Evolutionary conservation across 2,888 invertebrate species (phyloP).

Genomic region (Pachydiplax longipennis): DNA sequence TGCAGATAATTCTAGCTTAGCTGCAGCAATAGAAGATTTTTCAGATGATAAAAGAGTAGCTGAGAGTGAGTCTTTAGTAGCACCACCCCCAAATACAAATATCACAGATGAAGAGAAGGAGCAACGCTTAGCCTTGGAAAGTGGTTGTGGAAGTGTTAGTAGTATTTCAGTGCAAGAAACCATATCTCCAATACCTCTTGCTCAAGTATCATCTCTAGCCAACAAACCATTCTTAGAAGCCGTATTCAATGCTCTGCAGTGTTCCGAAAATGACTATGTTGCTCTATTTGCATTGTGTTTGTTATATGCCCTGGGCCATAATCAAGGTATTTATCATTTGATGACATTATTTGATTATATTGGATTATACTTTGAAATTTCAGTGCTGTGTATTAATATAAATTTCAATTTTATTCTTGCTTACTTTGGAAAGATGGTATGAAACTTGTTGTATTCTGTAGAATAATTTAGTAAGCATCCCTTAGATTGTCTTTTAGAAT

Average conservation of each 20-base stretch:
- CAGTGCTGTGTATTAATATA: background rate
- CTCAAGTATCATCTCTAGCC: slow-evolving; percentile 58
- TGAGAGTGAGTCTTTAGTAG: background rate
- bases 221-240: slow-evolving; percentile 88
- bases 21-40: background rate
- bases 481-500: too few relatives aligned
- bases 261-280: slow-evolving; percentile 92
- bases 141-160: slow-evolving; percentile 47
- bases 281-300: slow-evolving; percentile 90
- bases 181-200: slow-evolving; percentile 14
- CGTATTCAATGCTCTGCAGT: slow-evolving; percentile 85
- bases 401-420: slow-evolving; percentile 48
- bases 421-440: slow-evolving; percentile 49
- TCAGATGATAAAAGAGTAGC: background rate
- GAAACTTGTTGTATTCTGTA: slow-evolving; percentile 20
- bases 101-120: slow-evolving; percentile 95
- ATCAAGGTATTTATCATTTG: slow-evolving; percentile 75
- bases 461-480: background rate
- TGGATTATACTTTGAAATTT: background rate
- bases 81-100: slow-evolving; percentile 61
- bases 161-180: background rate
- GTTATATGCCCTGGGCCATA: slow-evolving; percentile 91
- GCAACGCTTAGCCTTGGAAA: slow-evolving; percentile 61
- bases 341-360: background rate
- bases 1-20: background rate